phyloP scores from a whole-genome alignment of 1,140 invertebrate genomes.

The Ganaspis sp. region DNA sequence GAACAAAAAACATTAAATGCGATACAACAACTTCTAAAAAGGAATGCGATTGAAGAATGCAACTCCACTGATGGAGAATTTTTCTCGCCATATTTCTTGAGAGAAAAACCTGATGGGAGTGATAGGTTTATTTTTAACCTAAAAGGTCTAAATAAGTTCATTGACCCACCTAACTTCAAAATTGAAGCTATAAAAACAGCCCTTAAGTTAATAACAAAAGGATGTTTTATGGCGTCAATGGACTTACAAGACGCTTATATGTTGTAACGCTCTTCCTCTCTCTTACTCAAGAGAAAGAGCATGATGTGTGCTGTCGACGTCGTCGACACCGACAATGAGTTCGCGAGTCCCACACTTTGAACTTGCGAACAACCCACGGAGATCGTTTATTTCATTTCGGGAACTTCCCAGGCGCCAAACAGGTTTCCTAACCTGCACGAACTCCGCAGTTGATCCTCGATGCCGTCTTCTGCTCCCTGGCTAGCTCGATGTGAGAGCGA shows the following conservation, averaged over 20 bases:
- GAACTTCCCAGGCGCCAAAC: no score
- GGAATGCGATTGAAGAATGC: slow-evolving; percentile 31
- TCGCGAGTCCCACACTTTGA: no score
- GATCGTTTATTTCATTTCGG: no score
- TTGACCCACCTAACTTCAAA: slow-evolving; percentile 4
- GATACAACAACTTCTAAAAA: slow-evolving; percentile 30
- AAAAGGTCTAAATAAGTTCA: slow-evolving; percentile 31
- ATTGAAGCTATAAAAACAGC: slow-evolving; percentile 31
- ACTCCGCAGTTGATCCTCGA: no score
- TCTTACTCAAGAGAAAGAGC: no score
- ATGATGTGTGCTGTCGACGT: no score
- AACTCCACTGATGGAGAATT: neutral
- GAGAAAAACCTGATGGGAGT: slow-evolving; percentile 16
- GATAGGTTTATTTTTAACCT: neutral
- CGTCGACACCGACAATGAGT: no score
- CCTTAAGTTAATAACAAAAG: slow-evolving; percentile 22
- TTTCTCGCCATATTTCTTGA: slow-evolving; percentile 33
- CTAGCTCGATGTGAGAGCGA: no score
- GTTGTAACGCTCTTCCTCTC: no score
- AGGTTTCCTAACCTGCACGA: no score
- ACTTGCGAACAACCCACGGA: no score
- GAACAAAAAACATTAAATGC: slow-evolving; percentile 15
- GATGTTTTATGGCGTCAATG: slow-evolving; percentile 27
- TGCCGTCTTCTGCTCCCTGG: no score
- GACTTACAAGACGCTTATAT: slow-evolving; percentile 27